Base-by-base conservation (phyloP, 2,888 invertebrate genomes). In the Gastrophysa polygoni region DNA sequence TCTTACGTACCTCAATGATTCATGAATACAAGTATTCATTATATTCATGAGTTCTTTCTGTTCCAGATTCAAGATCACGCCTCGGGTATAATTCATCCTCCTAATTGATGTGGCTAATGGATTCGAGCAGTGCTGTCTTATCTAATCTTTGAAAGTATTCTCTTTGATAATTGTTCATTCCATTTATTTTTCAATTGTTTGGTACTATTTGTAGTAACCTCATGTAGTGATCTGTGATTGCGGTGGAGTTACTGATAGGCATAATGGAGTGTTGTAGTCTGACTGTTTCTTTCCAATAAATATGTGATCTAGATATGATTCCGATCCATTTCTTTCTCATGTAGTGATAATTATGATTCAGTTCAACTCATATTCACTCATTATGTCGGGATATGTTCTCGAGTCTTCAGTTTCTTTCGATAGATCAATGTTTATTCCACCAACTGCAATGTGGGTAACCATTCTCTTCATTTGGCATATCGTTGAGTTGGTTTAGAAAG, bases 91-190 rank as follows among this genome's bases (percentile, higher is more conserved):
- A 16, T 14, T 49, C 49, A 11, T 49, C 10, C n/a, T 49, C 4
- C n/a, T 24, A 49, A 49, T 49, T 24, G 5, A 49, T 49, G 32
- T 2, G 2, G 11, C 32, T 32, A 32, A 32, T 32, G 6, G 3
- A 5, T 32, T 32, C 11, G 7, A 10, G 32, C 11, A 32, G 11
- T 32, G 8, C 7, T 32, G 3, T 49, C 24, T 49, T n/a, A n/a
- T 49, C 49, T 8, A 24, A n/a, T 24, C 24, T 21, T 49, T 49
- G 49, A 49, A 49, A 49, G 7, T 49, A 49, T 24, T 49, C 11
- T 49, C 16, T 49, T n/a, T n/a, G n/a, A 3, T 49, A 11, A 24
- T 20, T 4, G 24, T 24, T 10, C 2, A 11, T 49, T n/a, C 6
- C 16, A 21, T n/a, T 10, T 10, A 14, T 21, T 24, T 49, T 24